Evolutionary conservation across 2,113 vertebrate species (phyloP).

Genomic region (Leucopsar rothschildi): DNA sequence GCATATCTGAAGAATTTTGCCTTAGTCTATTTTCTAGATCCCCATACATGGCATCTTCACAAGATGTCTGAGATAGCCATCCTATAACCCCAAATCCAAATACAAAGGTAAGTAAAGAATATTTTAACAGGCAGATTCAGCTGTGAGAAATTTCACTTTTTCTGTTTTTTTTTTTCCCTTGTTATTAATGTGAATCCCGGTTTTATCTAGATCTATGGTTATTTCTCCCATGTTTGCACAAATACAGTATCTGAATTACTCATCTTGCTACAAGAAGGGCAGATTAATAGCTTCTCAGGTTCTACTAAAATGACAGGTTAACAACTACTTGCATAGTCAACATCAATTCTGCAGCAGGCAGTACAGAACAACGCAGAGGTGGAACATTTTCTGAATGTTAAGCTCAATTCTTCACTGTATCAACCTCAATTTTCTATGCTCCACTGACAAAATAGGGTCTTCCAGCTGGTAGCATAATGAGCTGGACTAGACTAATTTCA

Average conservation of each 20-base stretch:
- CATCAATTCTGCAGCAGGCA: not conserved
- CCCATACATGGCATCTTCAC: not conserved
- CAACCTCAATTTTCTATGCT: slow-evolving; percentile 1
- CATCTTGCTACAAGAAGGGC: not conserved
- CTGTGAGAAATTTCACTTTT: not conserved
- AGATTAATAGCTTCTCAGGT: not conserved
- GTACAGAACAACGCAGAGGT: not conserved
- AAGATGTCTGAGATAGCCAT: not conserved
- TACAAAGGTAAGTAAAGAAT: not conserved
- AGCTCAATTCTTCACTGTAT: not conserved
- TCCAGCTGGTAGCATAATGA: not conserved
- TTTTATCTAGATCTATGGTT: not conserved
- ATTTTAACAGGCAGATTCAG: not conserved
- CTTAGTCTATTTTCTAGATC: not conserved
- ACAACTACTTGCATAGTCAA: not conserved
- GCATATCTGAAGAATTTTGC: not conserved
- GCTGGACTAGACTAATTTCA: not conserved
- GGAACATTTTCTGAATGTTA: not conserved
- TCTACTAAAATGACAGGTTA: not conserved
- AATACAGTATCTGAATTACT: not conserved
- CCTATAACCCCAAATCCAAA: not conserved
- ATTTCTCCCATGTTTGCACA: not conserved
- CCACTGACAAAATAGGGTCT: not conserved
- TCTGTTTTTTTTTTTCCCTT: too few species aligned
- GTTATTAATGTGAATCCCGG: not conserved